A percentile compares a stretch with the other conserved stretches of the same genome.
These are phyloP conservation scores for Silurus lanzhouensis DNA, from an alignment of 2,797 vertebrate species.

Conservation along the genomic window DNA sequence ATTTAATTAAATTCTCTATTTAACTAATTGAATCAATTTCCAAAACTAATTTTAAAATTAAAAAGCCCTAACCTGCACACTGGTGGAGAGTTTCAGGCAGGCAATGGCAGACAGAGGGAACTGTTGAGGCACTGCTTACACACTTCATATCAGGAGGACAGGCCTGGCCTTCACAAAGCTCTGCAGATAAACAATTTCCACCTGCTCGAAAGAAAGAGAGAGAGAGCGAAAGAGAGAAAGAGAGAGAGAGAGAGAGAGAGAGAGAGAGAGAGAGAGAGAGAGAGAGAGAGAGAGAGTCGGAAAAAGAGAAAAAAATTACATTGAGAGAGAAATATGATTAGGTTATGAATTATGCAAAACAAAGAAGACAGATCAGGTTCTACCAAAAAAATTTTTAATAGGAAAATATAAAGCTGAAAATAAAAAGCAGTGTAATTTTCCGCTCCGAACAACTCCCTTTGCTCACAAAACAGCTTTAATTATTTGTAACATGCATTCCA, in stretches of 20 bases:
- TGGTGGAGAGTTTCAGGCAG: constrained; percentile 75
- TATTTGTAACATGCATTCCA: background rate
- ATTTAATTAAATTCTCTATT: no score
- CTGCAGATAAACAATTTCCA: constrained; percentile 80
- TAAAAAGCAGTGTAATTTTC: background rate
- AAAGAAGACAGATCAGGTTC: background rate
- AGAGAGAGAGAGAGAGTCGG: no score
- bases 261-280: background rate
- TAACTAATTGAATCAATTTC: background rate
- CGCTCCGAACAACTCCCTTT: background rate
- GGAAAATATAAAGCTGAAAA: background rate
- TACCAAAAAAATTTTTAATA: background rate
- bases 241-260: no score
- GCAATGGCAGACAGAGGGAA: constrained; percentile 88
- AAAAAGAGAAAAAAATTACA: no score
- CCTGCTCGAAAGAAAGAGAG: constrained; percentile 62
- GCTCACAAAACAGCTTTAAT: background rate
- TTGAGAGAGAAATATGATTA: background rate
- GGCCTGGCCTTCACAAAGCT: constrained; percentile 82
- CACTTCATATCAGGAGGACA: constrained; percentile 92
- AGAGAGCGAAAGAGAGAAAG: no score
- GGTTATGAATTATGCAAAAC: background rate
- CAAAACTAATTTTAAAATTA: background rate
- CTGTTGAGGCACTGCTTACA: constrained; percentile 77
- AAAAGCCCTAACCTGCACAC: constrained; percentile 79